Evolutionary conservation across 2,113 vertebrate genomes (phyloP).

Genomic region (Gadus chalcogrammus): DNA sequence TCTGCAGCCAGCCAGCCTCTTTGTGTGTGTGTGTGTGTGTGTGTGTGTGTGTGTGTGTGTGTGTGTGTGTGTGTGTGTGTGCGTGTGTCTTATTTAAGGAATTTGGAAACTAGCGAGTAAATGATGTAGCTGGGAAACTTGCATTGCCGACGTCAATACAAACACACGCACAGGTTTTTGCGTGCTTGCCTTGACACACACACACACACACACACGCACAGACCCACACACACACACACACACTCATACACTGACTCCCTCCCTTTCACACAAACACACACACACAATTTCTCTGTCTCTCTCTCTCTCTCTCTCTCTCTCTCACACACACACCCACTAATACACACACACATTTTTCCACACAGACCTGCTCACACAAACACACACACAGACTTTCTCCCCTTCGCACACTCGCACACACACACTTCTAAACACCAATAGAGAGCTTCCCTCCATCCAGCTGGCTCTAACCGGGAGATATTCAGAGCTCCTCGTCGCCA

Average conservation of each 20-base stretch:
- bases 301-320: neutral
- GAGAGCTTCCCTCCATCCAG: slow-evolving; percentile 49
- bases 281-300: slow-evolving; percentile 3
- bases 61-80: slow-evolving; percentile 2
- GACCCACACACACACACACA: neutral
- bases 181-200: neutral
- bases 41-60: slow-evolving; percentile 1
- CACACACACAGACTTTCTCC: slow-evolving; percentile 9
- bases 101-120: slow-evolving; percentile 50
- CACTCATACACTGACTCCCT: slow-evolving; percentile 10
- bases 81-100: neutral
- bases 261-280: slow-evolving; percentile 24
- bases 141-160: slow-evolving; percentile 43
- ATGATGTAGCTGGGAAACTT: slow-evolving; percentile 61
- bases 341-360: neutral
- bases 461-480: slow-evolving; percentile 62
- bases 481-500: slow-evolving; percentile 56
- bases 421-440: slow-evolving; percentile 12
- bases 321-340: slow-evolving; percentile 1
- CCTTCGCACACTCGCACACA: too few relatives aligned
- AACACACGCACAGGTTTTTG: slow-evolving; percentile 15
- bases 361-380: neutral
- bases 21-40: slow-evolving; percentile 14
- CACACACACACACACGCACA: neutral
- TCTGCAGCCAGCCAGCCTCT: slow-evolving; percentile 33